These are phyloP conservation scores for Ericerus pela DNA, from an alignment of 1,140 invertebrate genomes.

Conservation along the genomic window DNA sequence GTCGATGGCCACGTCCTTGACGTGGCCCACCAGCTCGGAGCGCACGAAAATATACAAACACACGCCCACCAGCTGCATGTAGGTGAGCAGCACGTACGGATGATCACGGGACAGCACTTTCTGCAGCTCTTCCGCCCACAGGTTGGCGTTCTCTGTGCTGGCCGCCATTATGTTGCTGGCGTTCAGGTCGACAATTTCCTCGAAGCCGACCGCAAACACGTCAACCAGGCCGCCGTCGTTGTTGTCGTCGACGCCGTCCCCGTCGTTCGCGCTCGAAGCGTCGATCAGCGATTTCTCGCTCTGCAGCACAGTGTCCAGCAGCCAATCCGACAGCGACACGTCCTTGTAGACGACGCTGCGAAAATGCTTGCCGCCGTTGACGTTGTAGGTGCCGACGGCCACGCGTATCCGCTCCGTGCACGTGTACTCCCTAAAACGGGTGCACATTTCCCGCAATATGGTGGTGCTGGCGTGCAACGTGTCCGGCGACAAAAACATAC, in stretches of 20 bases:
- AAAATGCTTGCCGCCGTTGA: conserved; percentile 98
- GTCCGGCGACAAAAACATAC: conserved; percentile 71
- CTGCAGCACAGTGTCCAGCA: conserved; percentile 53
- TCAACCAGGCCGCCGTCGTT: conserved; percentile 46
- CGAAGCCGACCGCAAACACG: conserved; percentile 94
- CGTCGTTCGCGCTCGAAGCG: background rate
- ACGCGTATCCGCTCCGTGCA: conserved; percentile 55
- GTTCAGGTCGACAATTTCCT: conserved; percentile 98
- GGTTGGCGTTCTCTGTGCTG: conserved; percentile 79
- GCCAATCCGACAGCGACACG: conserved; percentile 83
- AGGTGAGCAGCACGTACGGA: conserved; percentile 82
- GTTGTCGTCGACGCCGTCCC: too few species aligned
- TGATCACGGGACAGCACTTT: conserved; percentile 78
- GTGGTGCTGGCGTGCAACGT: conserved; percentile 66
- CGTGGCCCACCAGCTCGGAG: conserved; percentile 67
- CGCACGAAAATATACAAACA: conserved; percentile 90
- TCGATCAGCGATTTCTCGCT: conserved; percentile 16
- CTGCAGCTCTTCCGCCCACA: conserved; percentile 89
- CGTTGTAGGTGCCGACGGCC: conserved; percentile 93
- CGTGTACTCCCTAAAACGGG: conserved; percentile 70
- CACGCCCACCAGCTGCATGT: conserved; percentile 94
- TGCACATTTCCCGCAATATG: conserved; percentile 65
- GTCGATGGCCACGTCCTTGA: conserved; percentile 85
- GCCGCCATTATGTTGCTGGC: conserved; percentile 95
- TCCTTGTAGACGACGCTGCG: conserved; percentile 93